Evolutionary conservation across 2,113 vertebrate genomes (phyloP).

Genomic region (Dipodomys spectabilis): DNA sequence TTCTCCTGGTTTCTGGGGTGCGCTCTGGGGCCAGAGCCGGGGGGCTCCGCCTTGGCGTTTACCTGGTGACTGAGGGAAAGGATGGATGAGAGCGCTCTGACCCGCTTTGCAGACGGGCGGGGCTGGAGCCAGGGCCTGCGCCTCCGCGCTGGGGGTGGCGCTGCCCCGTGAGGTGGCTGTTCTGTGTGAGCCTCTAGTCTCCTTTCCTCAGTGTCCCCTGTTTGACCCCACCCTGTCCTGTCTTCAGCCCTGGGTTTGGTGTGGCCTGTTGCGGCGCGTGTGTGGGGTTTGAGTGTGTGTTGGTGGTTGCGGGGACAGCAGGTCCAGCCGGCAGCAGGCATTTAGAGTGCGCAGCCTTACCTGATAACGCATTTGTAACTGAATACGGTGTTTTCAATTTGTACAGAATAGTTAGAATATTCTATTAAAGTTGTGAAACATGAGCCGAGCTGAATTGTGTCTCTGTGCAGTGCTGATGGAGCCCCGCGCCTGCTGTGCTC

Average conservation of each 20-base stretch:
- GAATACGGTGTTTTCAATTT: constrained; percentile 96
- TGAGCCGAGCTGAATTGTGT: constrained; percentile 29
- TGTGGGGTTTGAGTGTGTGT: constrained; percentile 76
- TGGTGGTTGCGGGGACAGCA: constrained; percentile 74
- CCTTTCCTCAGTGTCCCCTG: constrained; percentile 61
- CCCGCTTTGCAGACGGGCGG: no score
- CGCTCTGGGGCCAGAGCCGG: constrained; percentile 75
- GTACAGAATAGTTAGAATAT: constrained; percentile 98
- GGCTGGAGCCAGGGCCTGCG: background rate
- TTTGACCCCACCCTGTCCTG: constrained; percentile 66
- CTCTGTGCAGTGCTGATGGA: no score
- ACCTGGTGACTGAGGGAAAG: background rate
- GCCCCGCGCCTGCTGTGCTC: no score
- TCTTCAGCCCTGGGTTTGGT: constrained; percentile 75
- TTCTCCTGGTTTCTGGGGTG: background rate
- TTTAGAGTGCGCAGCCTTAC: constrained; percentile 94
- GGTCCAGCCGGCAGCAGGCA: constrained; percentile 87
- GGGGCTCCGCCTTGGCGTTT: background rate
- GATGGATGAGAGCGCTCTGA: no score
- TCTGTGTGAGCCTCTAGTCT: background rate
- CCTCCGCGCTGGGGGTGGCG: no score
- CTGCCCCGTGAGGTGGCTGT: no score
- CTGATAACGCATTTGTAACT: constrained; percentile 94
- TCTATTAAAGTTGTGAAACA: constrained; percentile 99
- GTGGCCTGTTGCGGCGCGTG: constrained; percentile 63